Evolutionary conservation across 2,797 vertebrate genomes (phyloP), one percentile per base, ranked within the genome.

Genomic region (Hyperoplus immaculatus): DNA sequence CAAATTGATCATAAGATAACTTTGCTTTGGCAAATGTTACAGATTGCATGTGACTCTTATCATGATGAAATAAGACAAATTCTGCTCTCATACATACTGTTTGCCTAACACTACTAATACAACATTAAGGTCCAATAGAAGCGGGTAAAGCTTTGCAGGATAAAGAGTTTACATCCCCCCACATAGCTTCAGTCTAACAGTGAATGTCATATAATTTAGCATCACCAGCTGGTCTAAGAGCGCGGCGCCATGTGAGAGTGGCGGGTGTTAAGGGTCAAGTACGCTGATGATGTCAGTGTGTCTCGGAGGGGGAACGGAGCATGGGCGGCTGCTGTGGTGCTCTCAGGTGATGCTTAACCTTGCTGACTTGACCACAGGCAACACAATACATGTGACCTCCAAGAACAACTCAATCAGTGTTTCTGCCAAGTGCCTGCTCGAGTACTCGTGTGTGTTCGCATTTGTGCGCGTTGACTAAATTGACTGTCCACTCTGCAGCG

Each of bases 261-360:
- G 54, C 5, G 49, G 77, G 86, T 29, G 83, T 85, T 53, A 90
- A 71, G 74, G 84, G 82, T 89, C 87, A 87, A 90, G 89, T 82
- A 88, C 81, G 49, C 58, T 5, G 72, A 81, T 92, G 93, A 93
- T 90, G 91, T 92, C 92, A 89, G 72, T 42, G 72, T 29, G 77
- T 85, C 90, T 87, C 86, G 70, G 71, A 75, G 78, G 86, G 59
- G 80, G 69, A 50, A 89, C 65, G 51, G 81, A 85, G 75, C 21
- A 46, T 77, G 86, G 89, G 88, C 83, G 80, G 83, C 84, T 87
- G 85, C 83, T 81, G 85, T 13, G 60, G 68, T 16, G 78, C 88
- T 88, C 90, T 90, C 90, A 91, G 93, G 89, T 94, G 86, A 91
- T 85, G 81, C 88, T 93, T 93, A 92, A 94, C 93, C 92, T 93